phyloP scores from a whole-genome alignment of 2,797 vertebrate species.

The Cynodonichthys magdalenae region DNA sequence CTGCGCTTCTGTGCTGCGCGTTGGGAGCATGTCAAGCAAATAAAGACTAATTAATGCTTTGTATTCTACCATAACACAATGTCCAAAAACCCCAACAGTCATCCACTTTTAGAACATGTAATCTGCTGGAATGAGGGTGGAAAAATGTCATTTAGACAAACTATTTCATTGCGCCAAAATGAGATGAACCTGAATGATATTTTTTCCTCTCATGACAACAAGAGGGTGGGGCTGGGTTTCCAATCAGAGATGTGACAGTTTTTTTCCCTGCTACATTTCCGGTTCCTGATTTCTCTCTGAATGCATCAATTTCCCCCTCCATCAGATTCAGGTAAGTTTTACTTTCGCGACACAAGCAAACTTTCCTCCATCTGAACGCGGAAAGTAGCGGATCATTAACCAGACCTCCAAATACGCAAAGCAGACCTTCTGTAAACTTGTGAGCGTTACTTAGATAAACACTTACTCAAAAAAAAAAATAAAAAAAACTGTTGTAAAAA shows the following conservation, averaged over 20 bases:
- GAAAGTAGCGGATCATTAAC: neutral
- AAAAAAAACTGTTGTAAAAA: neutral
- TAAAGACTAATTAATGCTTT: too few relatives aligned
- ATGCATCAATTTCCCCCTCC: neutral
- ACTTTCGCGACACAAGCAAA: neutral
- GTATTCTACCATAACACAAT: neutral
- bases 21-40: neutral
- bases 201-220: slow-evolving; percentile 1
- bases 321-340: neutral
- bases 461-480: too few relatives aligned
- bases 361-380: neutral
- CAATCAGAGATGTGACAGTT: slow-evolving; percentile 7
- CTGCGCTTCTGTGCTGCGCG: slow-evolving; percentile 18
- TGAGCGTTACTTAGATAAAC: too few relatives aligned
- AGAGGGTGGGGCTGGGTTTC: slow-evolving; percentile 31
- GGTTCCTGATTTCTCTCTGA: neutral
- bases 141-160: too few relatives aligned
- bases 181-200: neutral
- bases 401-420: neutral
- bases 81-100: neutral
- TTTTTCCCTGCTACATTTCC: slow-evolving; percentile 3
- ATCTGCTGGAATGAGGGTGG: too few relatives aligned
- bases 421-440: neutral
- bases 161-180: neutral
- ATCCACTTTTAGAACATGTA: too few relatives aligned